Evolutionary conservation across 2,888 invertebrate genomes (phyloP), one percentile per base, ranked within the genome.

Genomic region (Reticulitermes lucifugus): DNA sequence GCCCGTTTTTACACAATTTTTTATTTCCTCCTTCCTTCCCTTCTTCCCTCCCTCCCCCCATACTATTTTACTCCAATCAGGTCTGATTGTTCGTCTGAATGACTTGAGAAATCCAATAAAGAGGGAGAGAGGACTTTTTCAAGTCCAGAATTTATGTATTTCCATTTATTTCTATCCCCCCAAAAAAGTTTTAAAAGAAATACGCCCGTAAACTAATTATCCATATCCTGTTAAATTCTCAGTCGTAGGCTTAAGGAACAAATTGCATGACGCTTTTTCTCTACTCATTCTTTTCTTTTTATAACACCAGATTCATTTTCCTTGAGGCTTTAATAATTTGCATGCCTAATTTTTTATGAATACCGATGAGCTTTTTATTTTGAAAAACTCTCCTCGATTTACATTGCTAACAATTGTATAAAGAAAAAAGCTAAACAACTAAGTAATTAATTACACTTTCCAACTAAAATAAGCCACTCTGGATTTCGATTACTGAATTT

Each of bases 11-110:
- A 65, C 22, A 46, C 77, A 77, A 46, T 46, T 46, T 46, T 77
- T 43, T 43, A 43, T 43, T 43, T 75, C 35, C 35, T 35, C 35
- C 35, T 4, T 35, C 35, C 35, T 4, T 35, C 35, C 35, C 35
- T 35, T 35, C 35, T 35, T 43, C 35, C 59, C 29, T 59, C 41
- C 41, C 18, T 10, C 29, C 41, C 60, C 70, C 41, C 70, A 65
- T 70, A 35, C 81, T 70, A 81, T 81, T 81, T 81, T 46, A 70
- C 65, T 81, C 70, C 81, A 81, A 81, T 81, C 81, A 81, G 81
- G 81, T 70, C n/a, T 81, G 65, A 81, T 81, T 81, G 65, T 81
- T 81, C 81, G 43, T 59, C 25, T 81, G 81, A 70, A 81, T 70
- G 81, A 81, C 70, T 81, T 70, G 70, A 81, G 81, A 35, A 81